phyloP scores from a whole-genome alignment of 2,888 invertebrate species.

The Pyrrhia umbra region DNA sequence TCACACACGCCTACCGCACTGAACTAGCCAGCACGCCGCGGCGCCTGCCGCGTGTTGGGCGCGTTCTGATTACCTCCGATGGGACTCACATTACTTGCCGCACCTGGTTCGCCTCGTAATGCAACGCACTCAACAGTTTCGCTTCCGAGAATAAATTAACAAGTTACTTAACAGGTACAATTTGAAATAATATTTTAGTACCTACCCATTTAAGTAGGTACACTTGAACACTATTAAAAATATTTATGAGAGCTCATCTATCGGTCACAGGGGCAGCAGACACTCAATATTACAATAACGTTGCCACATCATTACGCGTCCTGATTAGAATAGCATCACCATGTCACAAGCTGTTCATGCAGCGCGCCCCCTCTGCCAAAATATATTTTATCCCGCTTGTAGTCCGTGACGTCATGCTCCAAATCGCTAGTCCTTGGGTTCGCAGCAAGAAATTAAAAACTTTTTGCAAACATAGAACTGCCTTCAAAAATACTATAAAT shows the following conservation, averaged over 20 bases:
- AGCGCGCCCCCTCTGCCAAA: too few species aligned
- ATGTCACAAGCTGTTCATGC: not conserved
- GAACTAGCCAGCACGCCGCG: too few species aligned
- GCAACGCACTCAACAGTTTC: constrained; percentile 6
- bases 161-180: constrained; percentile 17
- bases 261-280: not conserved
- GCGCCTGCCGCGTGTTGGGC: too few species aligned
- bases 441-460: too few species aligned
- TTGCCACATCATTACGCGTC: constrained; percentile 5
- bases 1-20: too few species aligned
- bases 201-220: too few species aligned
- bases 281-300: constrained; percentile 5
- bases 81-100: constrained; percentile 1
- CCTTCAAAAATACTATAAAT: too few species aligned
- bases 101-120: constrained; percentile 13
- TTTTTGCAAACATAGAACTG: too few species aligned
- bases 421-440: too few species aligned
- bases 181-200: constrained; percentile 17
- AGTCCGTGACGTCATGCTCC: too few species aligned
- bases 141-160: constrained; percentile 20
- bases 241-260: not conserved
- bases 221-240: constrained; percentile 27
- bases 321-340: not conserved
- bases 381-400: too few species aligned
- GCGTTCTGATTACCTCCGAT: not conserved